Conservation (phyloP, 2,888 invertebrate species). For the Ochropleura leucogaster region DNA sequence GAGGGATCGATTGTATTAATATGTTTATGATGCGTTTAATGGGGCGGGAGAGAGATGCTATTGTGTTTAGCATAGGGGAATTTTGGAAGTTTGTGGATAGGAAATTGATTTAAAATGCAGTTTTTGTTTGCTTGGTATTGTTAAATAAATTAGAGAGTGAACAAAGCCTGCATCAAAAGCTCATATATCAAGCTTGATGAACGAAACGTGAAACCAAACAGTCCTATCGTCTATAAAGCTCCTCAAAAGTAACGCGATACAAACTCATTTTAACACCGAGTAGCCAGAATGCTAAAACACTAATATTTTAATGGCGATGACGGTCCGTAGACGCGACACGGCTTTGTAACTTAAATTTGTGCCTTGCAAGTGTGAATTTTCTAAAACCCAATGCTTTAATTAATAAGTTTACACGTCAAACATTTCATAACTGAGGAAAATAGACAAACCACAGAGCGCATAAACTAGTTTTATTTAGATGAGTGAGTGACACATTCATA, state of each 20-base stretch:
- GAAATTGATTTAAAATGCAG: conserved; percentile 48
- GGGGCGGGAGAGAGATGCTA: conserved; percentile 64
- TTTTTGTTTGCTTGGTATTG: conserved; percentile 1
- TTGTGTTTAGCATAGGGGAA: conserved; percentile 62
- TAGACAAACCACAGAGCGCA: background rate
- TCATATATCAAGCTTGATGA: background rate
- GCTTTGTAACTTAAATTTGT: background rate
- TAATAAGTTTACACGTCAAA: background rate
- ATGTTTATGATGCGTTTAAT: conserved; percentile 67
- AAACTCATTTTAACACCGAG: background rate
- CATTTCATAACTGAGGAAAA: conserved; percentile 1
- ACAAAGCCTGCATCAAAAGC: conserved; percentile 2
- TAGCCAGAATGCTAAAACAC: background rate
- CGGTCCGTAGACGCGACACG: background rate
- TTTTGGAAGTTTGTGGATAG: conserved; percentile 21
- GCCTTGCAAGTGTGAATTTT: background rate
- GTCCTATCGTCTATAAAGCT: background rate
- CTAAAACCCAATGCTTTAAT: background rate
- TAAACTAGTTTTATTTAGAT: conserved; percentile 6
- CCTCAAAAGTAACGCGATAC: background rate
- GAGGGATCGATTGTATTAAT: conserved; percentile 54
- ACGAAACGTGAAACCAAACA: background rate
- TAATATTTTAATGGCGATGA: background rate
- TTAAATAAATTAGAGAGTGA: background rate
- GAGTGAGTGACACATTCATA: conserved; percentile 29